Conservation (phyloP, 1,140 invertebrate genomes). For the Drosophila equinoxialis region DNA sequence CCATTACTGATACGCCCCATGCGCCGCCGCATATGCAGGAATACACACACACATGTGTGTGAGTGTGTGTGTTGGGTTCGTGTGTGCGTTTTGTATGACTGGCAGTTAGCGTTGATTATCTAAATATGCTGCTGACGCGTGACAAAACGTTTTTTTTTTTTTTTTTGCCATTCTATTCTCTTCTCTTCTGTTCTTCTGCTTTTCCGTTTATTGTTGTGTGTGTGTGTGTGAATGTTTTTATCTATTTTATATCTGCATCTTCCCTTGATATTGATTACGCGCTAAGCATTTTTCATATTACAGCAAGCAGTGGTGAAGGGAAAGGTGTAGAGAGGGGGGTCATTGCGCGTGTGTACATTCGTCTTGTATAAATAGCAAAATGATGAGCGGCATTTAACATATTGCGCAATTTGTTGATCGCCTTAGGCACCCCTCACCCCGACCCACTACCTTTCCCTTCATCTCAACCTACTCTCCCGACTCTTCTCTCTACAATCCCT, state of each 20-base stretch:
- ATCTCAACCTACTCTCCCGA: too few relatives aligned
- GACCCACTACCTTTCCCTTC: too few relatives aligned
- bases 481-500: background rate
- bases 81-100: constrained; percentile 39
- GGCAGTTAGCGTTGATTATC: constrained; percentile 75
- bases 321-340: background rate
- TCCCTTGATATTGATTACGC: constrained; percentile 57
- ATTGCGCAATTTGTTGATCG: constrained; percentile 76
- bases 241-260: constrained; percentile 54
- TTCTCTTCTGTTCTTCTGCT: background rate
- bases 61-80: constrained; percentile 11
- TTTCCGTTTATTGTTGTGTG: constrained; percentile 5
- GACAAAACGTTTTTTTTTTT: constrained; percentile 55
- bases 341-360: constrained; percentile 19
- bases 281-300: constrained; percentile 26
- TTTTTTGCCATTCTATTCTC: constrained; percentile 4
- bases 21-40: constrained; percentile 57
- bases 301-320: constrained; percentile 1
- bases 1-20: constrained; percentile 77
- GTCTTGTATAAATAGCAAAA: constrained; percentile 13
- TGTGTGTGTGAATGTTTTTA: constrained; percentile 32
- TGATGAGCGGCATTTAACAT: constrained; percentile 64
- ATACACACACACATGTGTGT: background rate
- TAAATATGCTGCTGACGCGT: constrained; percentile 69
- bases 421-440: constrained; percentile 6